Evolutionary conservation across 2,888 invertebrate genomes (phyloP).

Genomic region (Meta bourneti): DNA sequence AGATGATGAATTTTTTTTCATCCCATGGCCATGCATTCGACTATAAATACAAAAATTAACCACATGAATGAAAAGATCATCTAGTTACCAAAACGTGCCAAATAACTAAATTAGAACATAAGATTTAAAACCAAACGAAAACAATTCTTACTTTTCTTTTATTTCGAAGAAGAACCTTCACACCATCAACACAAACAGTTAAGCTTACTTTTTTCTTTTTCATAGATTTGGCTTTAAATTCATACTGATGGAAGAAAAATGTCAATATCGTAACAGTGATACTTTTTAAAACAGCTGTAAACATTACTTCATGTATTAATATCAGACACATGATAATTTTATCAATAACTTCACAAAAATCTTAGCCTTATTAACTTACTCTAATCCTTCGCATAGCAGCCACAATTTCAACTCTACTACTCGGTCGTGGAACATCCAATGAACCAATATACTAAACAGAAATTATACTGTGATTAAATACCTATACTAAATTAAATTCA

Average conservation of each 20-base stretch:
- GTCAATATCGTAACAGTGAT: neutral
- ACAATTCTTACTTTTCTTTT: slow-evolving; percentile 61
- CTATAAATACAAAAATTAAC: slow-evolving; percentile 79
- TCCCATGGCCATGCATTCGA: slow-evolving; percentile 89
- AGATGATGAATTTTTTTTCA: slow-evolving; percentile 82
- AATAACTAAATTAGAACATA: neutral
- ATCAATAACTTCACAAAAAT: neutral
- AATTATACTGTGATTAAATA: neutral
- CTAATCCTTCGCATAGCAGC: slow-evolving; percentile 99
- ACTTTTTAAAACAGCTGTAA: neutral
- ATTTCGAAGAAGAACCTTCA: slow-evolving; percentile 88
- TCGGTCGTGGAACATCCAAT: slow-evolving; percentile 97
- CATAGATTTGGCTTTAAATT: slow-evolving; percentile 98
- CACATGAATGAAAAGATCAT: neutral
- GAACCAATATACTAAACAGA: slow-evolving; percentile 96
- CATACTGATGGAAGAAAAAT: slow-evolving; percentile 88
- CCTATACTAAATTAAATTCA: too few species aligned
- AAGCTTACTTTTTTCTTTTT: slow-evolving; percentile 98
- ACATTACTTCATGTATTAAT: neutral
- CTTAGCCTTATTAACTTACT: slow-evolving; percentile 84
- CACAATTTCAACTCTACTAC: slow-evolving; percentile 98
- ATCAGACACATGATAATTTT: neutral
- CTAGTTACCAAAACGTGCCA: neutral
- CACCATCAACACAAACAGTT: slow-evolving; percentile 96
- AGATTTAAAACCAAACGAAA: neutral